Percentiles rank a stretch among this genome's conserved stretches.
Conservation (phyloP, 2,113 vertebrate species). For the Dipodomys stephensi region DNA sequence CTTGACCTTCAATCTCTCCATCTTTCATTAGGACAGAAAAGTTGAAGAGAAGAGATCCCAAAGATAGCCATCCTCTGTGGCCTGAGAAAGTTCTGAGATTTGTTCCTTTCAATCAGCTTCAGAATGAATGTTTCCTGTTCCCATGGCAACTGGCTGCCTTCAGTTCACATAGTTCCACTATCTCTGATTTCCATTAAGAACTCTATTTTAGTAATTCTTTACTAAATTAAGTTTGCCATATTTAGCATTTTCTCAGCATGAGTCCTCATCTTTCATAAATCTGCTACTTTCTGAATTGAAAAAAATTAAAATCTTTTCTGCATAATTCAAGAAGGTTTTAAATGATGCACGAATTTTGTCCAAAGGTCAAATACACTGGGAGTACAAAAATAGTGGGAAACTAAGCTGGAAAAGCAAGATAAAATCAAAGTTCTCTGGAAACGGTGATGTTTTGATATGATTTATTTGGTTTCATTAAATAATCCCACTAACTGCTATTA, state of each 20-base stretch:
- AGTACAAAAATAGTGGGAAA: background rate
- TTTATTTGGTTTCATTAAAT: background rate
- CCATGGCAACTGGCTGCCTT: slow-evolving; percentile 57
- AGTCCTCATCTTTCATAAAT: slow-evolving; percentile 13
- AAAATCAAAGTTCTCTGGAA: background rate
- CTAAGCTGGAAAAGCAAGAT: background rate
- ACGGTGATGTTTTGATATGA: background rate
- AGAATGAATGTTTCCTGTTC: slow-evolving; percentile 26
- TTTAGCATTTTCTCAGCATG: slow-evolving; percentile 26
- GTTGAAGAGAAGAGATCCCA: slow-evolving; percentile 19
- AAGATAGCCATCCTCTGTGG: background rate
- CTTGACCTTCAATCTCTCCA: slow-evolving; percentile 6
- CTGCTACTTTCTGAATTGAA: slow-evolving; percentile 31
- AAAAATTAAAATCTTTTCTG: background rate
- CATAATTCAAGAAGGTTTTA: background rate
- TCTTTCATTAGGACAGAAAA: slow-evolving; percentile 37
- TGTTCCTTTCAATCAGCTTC: slow-evolving; percentile 51
- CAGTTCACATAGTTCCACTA: slow-evolving; percentile 56
- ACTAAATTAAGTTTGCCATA: slow-evolving; percentile 46
- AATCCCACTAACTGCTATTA: background rate
- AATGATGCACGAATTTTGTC: background rate
- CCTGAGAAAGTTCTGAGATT: slow-evolving; percentile 27
- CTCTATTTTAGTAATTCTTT: slow-evolving; percentile 29
- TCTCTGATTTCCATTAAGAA: slow-evolving; percentile 60
- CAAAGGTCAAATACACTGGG: background rate